Evolutionary conservation across 2,113 vertebrate species (phyloP).

Genomic region (Campylorhamphus procurvoides): DNA sequence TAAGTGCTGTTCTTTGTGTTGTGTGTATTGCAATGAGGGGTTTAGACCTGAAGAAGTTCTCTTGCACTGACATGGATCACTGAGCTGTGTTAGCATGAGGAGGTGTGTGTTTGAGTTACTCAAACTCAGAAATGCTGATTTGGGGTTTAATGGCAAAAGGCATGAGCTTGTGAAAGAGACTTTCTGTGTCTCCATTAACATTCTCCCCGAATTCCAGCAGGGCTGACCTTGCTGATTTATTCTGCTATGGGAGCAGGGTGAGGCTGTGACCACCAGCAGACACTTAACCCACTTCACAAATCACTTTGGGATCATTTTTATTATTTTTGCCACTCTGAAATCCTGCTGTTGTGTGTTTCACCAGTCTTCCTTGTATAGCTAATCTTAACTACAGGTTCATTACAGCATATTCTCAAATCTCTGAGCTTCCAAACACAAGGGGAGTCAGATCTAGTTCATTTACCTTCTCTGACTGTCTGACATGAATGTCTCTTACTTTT

Average conservation of each 20-base stretch:
- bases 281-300: background rate
- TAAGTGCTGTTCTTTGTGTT: background rate
- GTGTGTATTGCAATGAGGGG: background rate
- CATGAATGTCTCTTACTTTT: background rate
- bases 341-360: background rate
- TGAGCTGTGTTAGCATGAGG: background rate
- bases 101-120: background rate
- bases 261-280: background rate
- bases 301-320: background rate
- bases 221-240: background rate
- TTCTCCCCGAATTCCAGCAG: background rate
- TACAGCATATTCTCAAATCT: background rate
- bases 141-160: background rate
- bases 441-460: background rate
- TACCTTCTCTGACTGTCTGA: background rate
- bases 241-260: background rate
- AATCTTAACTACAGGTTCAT: background rate
- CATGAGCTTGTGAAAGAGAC: background rate
- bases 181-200: background rate
- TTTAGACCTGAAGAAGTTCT: background rate
- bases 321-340: background rate
- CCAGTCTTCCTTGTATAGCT: background rate
- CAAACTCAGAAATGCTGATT: accelerated
- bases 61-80: background rate
- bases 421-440: background rate